Conservation (phyloP, 2,888 invertebrate species). For the Phaedon cochleariae region DNA sequence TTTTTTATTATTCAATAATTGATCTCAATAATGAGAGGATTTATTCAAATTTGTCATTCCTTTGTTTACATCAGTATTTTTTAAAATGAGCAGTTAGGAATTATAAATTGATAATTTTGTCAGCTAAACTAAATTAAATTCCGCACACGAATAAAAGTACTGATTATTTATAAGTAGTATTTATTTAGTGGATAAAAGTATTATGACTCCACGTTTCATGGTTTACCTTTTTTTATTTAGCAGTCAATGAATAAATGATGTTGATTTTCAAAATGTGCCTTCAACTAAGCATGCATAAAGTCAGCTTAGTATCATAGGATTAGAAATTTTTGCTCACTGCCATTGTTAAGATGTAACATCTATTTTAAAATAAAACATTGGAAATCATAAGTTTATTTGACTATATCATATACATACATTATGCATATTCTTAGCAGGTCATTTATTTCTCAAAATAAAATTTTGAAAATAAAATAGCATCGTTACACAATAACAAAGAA, state of each 20-base stretch:
- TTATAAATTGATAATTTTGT: background rate
- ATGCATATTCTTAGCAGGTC: no score
- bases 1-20: conserved; percentile 26
- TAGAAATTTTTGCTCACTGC: conserved; percentile 44
- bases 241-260: conserved; percentile 4
- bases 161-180: conserved; percentile 30
- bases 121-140: conserved; percentile 12
- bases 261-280: conserved; percentile 38
- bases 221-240: conserved; percentile 20
- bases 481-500: no score
- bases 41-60: conserved; percentile 22
- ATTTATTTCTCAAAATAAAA: no score
- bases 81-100: conserved; percentile 15
- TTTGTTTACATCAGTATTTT: conserved; percentile 29
- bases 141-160: conserved; percentile 27
- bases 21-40: conserved; percentile 2
- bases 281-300: conserved; percentile 35
- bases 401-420: no score
- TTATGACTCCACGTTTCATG: conserved; percentile 23
- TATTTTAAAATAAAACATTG: conserved; percentile 29
- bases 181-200: conserved; percentile 22
- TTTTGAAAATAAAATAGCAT: no score
- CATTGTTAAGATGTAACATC: conserved; percentile 37
- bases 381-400: no score
- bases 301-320: conserved; percentile 33